phyloP scores from a whole-genome alignment of 2,888 invertebrate species.

The Ormyrus pomaceus region DNA sequence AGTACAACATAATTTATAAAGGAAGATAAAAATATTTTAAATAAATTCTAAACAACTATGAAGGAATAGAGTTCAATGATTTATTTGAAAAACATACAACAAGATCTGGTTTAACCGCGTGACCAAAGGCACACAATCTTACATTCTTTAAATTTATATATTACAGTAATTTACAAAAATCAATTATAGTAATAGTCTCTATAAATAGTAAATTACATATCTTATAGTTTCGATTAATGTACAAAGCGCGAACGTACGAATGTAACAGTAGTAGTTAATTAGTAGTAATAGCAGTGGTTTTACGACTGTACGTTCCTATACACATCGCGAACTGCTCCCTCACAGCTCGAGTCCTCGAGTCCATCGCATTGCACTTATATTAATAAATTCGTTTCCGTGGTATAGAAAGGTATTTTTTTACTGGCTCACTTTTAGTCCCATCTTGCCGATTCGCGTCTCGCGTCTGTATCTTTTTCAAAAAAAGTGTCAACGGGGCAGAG shows the following conservation, averaged over 20 bases:
- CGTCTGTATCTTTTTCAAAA: too few relatives aligned
- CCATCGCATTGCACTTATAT: constrained; percentile 52
- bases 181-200: constrained; percentile 65
- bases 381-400: constrained; percentile 53
- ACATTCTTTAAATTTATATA: constrained; percentile 63
- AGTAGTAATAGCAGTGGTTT: constrained; percentile 55
- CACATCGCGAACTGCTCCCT: constrained; percentile 50
- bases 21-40: constrained; percentile 13
- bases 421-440: constrained; percentile 13
- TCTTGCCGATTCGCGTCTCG: background rate
- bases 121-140: constrained; percentile 74
- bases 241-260: constrained; percentile 66
- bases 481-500: background rate
- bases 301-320: constrained; percentile 51
- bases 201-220: constrained; percentile 65
- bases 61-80: constrained; percentile 54
- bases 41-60: background rate
- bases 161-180: constrained; percentile 72
- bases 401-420: constrained; percentile 48
- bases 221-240: constrained; percentile 64
- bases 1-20: background rate
- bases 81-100: constrained; percentile 74
- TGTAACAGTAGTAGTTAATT: constrained; percentile 58
- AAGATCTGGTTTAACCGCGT: constrained; percentile 71
- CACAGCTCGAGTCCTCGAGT: background rate